Evolutionary conservation across 2,888 invertebrate species (phyloP).

Genomic region (Spicauda simplicius): DNA sequence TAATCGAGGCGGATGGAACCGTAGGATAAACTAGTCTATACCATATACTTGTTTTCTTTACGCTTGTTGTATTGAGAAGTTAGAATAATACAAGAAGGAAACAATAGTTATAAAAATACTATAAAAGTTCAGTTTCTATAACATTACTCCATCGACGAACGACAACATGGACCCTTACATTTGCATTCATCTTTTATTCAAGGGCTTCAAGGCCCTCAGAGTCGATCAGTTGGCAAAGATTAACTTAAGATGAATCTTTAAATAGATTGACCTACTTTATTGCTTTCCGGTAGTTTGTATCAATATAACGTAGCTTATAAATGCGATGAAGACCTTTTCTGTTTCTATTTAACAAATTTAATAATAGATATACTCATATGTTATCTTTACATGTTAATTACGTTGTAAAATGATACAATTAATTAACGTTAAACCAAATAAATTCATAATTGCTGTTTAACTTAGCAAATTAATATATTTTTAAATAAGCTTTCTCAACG

Average conservation of each 20-base stretch:
- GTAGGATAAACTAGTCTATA: too few relatives aligned
- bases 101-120: background rate
- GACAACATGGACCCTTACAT: slow-evolving; percentile 15
- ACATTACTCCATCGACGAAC: background rate
- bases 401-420: too few relatives aligned
- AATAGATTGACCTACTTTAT: slow-evolving; percentile 18
- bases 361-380: too few relatives aligned
- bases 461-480: too few relatives aligned
- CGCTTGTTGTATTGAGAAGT: too few relatives aligned
- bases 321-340: background rate
- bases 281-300: background rate
- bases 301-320: background rate
- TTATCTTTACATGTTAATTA: too few relatives aligned
- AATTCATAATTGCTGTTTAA: too few relatives aligned
- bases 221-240: slow-evolving; percentile 12
- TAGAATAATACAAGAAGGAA: background rate
- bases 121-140: background rate
- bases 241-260: slow-evolving; percentile 15
- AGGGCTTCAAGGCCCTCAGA: background rate
- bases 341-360: too few relatives aligned
- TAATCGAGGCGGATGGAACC: too few relatives aligned
- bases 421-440: too few relatives aligned
- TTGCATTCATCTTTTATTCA: slow-evolving; percentile 32
- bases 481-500: too few relatives aligned
- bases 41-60: too few relatives aligned